Percentiles rank a stretch among this genome's conserved stretches.
Conservation (phyloP, 92 coral and sea anemone genomes). For the Metridium senile region DNA sequence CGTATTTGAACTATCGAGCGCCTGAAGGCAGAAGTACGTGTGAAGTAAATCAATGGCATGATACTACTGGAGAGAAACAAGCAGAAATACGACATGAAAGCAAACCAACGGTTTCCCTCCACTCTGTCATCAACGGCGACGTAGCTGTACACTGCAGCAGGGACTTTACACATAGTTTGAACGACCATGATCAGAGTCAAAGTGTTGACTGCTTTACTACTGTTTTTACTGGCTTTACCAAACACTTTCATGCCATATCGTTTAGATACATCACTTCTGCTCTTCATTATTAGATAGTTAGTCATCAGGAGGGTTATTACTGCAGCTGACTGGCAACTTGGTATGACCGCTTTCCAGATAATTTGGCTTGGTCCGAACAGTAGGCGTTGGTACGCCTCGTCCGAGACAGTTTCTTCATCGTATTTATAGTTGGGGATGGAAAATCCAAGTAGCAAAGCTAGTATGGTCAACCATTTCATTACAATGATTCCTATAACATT, state of each 20-base stretch:
- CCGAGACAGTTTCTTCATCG: conserved; percentile 19
- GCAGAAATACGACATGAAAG: conserved; percentile 42
- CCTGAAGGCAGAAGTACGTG: conserved; percentile 44
- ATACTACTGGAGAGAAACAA: conserved; percentile 47
- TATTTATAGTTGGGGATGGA: conserved; percentile 1
- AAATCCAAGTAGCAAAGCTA: conserved; percentile 10
- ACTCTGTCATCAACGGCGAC: conserved; percentile 27
- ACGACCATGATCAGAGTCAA: conserved; percentile 20
- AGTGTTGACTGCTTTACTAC: conserved; percentile 22
- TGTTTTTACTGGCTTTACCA: conserved; percentile 31
- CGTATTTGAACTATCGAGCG: conserved; percentile 41
- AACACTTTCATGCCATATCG: conserved; percentile 20
- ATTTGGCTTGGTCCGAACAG: conserved; percentile 37
- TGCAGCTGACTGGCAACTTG: conserved; percentile 1
- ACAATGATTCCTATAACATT: not conserved
- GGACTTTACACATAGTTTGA: conserved; percentile 31
- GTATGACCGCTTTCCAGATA: conserved; percentile 39
- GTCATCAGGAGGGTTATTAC: conserved; percentile 15
- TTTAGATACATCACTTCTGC: conserved; percentile 8
- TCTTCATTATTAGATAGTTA: conserved; percentile 15
- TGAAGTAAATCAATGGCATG: conserved; percentile 42
- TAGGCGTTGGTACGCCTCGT: conserved; percentile 33
- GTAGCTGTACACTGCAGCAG: conserved; percentile 32
- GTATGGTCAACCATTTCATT: conserved; percentile 17
- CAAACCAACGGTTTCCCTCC: conserved; percentile 49